phyloP scores from a whole-genome alignment of 2,797 vertebrate species.

The Ptychadena robeensis region DNA sequence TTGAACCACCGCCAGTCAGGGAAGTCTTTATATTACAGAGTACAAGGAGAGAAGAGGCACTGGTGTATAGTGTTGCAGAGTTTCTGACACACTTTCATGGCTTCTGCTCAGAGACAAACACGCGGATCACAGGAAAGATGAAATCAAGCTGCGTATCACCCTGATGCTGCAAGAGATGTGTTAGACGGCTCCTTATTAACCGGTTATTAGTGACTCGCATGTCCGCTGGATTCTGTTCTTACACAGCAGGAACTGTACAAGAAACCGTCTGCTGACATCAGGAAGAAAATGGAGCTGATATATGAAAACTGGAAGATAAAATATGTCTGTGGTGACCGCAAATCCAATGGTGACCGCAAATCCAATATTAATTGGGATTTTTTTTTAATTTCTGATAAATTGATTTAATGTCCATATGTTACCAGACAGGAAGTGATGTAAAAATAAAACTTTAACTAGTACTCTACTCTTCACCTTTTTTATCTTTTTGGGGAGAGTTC shows the following conservation, averaged over 20 bases:
- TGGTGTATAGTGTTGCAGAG: neutral
- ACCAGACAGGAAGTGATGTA: too few species aligned
- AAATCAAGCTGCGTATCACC: constrained; percentile 24
- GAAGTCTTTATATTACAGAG: neutral
- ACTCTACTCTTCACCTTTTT: too few species aligned
- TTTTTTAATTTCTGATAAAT: too few species aligned
- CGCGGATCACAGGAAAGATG: constrained; percentile 14
- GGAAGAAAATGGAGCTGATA: neutral
- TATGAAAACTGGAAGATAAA: neutral
- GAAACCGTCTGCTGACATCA: constrained; percentile 7
- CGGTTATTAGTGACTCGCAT: constrained; percentile 38
- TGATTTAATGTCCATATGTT: too few species aligned
- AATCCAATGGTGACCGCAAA: neutral
- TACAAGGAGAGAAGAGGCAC: neutral
- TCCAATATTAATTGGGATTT: too few species aligned
- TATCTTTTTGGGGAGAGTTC: too few species aligned
- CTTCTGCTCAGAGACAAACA: constrained; percentile 13
- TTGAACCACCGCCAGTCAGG: neutral
- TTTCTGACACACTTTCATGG: constrained; percentile 20
- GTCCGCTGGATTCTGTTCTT: constrained; percentile 11
- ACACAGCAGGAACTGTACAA: constrained; percentile 16
- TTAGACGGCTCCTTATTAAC: constrained; percentile 46
- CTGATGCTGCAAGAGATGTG: constrained; percentile 16
- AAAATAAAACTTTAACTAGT: too few species aligned
- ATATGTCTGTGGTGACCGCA: neutral